A percentile compares a stretch with the other conserved stretches of the same genome.
Conservation (phyloP, 2,113 vertebrate species). For the Poeciliopsis occidentalis region DNA sequence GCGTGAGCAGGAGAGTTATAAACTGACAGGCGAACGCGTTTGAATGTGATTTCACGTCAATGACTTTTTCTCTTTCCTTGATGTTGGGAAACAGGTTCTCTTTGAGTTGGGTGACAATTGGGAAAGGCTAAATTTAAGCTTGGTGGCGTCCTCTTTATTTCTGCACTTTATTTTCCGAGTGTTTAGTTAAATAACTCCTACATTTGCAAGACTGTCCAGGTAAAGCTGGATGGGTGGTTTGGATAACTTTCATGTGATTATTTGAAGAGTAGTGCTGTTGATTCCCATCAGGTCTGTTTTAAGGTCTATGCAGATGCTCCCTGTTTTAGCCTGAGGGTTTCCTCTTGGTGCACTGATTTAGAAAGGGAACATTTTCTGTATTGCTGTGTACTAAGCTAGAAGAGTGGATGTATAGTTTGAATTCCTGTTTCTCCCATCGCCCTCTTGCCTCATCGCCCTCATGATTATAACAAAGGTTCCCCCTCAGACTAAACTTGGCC, state of each 20-base stretch:
- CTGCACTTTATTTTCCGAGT: conserved; percentile 58
- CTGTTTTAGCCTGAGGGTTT: conserved; percentile 69
- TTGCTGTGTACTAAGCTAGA: conserved; percentile 72
- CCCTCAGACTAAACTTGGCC: conserved; percentile 20
- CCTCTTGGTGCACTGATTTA: conserved; percentile 68
- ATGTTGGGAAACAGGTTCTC: conserved; percentile 64
- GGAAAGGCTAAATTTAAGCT: conserved; percentile 73
- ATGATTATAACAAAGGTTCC: conserved; percentile 46
- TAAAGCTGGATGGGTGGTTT: conserved; percentile 48
- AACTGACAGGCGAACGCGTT: conserved; percentile 74
- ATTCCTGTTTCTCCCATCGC: conserved; percentile 47
- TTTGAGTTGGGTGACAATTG: conserved; percentile 75
- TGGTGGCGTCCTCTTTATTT: conserved; percentile 64
- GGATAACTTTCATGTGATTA: conserved; percentile 19
- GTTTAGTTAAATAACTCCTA: conserved; percentile 67
- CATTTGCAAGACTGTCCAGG: conserved; percentile 58
- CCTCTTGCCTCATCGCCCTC: conserved; percentile 48
- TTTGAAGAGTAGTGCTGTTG: conserved; percentile 25
- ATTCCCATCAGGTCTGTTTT: conserved; percentile 74
- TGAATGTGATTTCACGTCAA: conserved; percentile 71
- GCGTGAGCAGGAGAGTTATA: conserved; percentile 62
- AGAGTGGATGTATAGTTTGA: conserved; percentile 67
- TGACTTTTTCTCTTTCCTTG: conserved; percentile 41
- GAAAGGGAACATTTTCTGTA: conserved; percentile 73
- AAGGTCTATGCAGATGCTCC: conserved; percentile 70